Conservation (phyloP, 2,888 invertebrate species). For the Volucella inflata region DNA sequence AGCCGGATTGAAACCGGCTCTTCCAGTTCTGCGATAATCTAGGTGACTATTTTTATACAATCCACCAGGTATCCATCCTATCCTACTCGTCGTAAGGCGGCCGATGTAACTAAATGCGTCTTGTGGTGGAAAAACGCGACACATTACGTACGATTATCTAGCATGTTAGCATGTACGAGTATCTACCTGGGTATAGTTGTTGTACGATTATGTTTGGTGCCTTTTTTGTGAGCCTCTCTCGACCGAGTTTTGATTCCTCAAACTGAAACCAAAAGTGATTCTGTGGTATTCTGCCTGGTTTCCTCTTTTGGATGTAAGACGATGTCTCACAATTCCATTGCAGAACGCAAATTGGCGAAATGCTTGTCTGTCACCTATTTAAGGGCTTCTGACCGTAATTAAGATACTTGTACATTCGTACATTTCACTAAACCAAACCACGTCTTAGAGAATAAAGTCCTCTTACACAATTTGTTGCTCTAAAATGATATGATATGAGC, state of each 20-base stretch:
- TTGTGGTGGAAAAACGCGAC: constrained; percentile 36
- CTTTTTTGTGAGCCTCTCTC: constrained; percentile 12
- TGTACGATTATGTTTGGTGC: background rate
- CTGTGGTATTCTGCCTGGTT: constrained; percentile 22
- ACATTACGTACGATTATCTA: constrained; percentile 8
- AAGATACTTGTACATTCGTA: constrained; percentile 22
- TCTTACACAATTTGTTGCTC: too few species aligned
- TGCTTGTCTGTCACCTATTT: constrained; percentile 31
- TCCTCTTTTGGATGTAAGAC: background rate
- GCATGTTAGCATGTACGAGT: too few species aligned
- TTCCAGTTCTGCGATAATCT: constrained; percentile 83
- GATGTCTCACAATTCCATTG: background rate
- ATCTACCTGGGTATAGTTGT: constrained; percentile 14
- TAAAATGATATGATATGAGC: too few species aligned
- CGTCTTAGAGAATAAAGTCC: too few species aligned
- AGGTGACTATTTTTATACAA: constrained; percentile 79
- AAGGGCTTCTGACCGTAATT: constrained; percentile 15
- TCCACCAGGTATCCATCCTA: background rate
- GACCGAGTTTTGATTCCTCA: constrained; percentile 28
- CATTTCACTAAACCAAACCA: too few species aligned
- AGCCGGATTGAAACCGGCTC: constrained; percentile 80
- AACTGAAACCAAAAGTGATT: constrained; percentile 60
- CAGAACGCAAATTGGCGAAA: constrained; percentile 21
- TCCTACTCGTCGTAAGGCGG: constrained; percentile 7
- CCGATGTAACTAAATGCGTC: constrained; percentile 39